Base-by-base conservation (phyloP, 2,888 invertebrate species). In the Pterostichus niger region DNA sequence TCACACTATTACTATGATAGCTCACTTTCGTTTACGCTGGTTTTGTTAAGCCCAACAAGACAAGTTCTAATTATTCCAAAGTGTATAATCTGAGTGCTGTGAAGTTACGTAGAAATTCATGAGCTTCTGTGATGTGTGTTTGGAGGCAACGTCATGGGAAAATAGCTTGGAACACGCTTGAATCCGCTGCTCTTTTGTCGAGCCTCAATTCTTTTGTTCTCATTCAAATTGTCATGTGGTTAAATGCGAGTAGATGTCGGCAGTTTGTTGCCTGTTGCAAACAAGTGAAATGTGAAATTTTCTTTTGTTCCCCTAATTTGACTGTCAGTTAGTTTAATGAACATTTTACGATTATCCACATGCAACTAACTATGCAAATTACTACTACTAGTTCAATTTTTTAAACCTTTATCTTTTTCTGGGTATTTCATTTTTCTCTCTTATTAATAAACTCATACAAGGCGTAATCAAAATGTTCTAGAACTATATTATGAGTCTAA, bases 251-350 rank as follows among this genome's bases (percentile, higher is more conserved):
- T 71, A 71, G 44, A 71, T 71, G 68, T 35, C 64, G n/a, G 40
- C 40, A 64, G 33, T 64, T 40, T 64, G 64, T 64, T 64, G 68
- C 68, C 68, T 71, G 68, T 71, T 71, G 13, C 44, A 15, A 71
- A 17, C 68, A 71, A 71, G 44, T 71, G 68, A 71, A 71, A 71
- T 71, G 44, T 71, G 44, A 71, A 71, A 71, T 71, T 71, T 71
- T 71, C 46, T 40, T 64, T 64, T 64, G 64, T 64, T 64, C n/a
- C 31, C n/a, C 35, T 64, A 64, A 64, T 64, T 64, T 64, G 33
- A 64, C 33, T 13, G 35, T 13, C 35, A 35, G 64, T 35, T 35
- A 6, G 33, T 11, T 64, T 64, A 35, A 35, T 35, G 64, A 64
- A 64, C n/a, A 49, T 49, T 49, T 49, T n/a, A 49, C 13, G 49